Conservation (phyloP, 2,888 invertebrate genomes). For the Digitonthophagus gazella region DNA sequence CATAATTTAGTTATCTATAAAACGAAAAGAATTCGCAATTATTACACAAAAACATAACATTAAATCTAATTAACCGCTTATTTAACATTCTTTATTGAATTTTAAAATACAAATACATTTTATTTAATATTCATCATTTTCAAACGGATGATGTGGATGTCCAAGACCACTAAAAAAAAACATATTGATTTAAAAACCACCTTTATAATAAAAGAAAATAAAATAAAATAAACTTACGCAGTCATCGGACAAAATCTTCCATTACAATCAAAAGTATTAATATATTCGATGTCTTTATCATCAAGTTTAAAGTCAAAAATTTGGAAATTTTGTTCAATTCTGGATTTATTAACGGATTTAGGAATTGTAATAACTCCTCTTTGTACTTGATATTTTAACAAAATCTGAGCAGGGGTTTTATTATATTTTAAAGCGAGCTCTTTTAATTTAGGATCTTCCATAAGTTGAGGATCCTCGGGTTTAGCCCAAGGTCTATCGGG, state of each 20-base stretch:
- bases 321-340: conserved; percentile 56
- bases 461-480: conserved; percentile 60
- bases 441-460: conserved; percentile 62
- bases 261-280: conserved; percentile 44
- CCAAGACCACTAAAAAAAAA: conserved; percentile 27
- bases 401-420: conserved; percentile 68
- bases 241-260: conserved; percentile 35
- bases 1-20: too few relatives aligned
- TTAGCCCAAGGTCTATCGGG: conserved; percentile 71
- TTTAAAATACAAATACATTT: too few relatives aligned
- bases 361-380: conserved; percentile 57
- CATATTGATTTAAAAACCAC: conserved; percentile 1
- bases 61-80: too few relatives aligned
- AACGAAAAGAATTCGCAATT: too few relatives aligned
- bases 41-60: too few relatives aligned
- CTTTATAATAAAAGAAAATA: not conserved
- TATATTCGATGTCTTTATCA: conserved; percentile 52
- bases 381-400: conserved; percentile 60
- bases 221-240: conserved; percentile 22
- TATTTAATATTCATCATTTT: conserved; percentile 35
- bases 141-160: conserved; percentile 33
- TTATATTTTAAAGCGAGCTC: conserved; percentile 63
- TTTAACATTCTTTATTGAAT: too few relatives aligned
- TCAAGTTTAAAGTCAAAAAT: conserved; percentile 58
- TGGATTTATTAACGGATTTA: conserved; percentile 55